A percentile compares a stretch with the other conserved stretches of the same genome.
phyloP scores from a whole-genome alignment of 1,140 invertebrate genomes.

The Coelopa frigida region DNA sequence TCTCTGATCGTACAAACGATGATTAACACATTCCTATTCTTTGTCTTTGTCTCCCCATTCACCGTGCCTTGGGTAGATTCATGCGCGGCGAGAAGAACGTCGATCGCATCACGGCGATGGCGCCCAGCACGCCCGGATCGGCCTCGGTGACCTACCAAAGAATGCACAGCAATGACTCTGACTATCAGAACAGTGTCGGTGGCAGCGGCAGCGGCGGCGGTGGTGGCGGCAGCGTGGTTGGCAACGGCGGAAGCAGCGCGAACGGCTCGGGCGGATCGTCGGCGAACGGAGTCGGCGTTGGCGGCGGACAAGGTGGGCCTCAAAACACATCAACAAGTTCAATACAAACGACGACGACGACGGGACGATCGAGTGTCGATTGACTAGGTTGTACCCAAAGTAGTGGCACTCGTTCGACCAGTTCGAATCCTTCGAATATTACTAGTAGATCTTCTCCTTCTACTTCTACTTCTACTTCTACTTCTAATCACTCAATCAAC shows the following conservation, averaged over 20 bases:
- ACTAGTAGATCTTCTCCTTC: not conserved
- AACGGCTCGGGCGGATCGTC: conserved; percentile 19
- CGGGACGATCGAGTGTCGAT: conserved; percentile 16
- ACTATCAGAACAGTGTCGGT: conserved; percentile 35
- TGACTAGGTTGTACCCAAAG: conserved; percentile 14
- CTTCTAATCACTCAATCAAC: conserved; percentile 1
- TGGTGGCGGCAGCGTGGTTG: conserved; percentile 15
- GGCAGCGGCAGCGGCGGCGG: conserved; percentile 20
- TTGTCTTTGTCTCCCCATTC: conserved; percentile 22
- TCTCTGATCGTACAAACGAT: conserved; percentile 7
- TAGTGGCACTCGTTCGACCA: not conserved
- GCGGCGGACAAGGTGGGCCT: conserved; percentile 43
- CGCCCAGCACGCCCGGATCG: conserved; percentile 57
- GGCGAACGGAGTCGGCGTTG: too few species aligned
- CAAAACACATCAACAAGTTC: too few species aligned
- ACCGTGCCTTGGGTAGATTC: conserved; percentile 54
- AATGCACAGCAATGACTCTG: conserved; percentile 76
- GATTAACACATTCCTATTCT: conserved; percentile 16
- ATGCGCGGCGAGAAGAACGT: conserved; percentile 67
- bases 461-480: not conserved
- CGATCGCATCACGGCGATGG: conserved; percentile 43
- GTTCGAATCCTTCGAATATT: conserved; percentile 4
- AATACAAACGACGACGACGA: conserved; percentile 14
- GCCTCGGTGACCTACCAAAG: conserved; percentile 67
- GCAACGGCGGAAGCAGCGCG: conserved; percentile 14